Evolutionary conservation across 2,113 vertebrate genomes (phyloP), one percentile per base, ranked within the genome.

Genomic region (Sakesphorus luctuosus): DNA sequence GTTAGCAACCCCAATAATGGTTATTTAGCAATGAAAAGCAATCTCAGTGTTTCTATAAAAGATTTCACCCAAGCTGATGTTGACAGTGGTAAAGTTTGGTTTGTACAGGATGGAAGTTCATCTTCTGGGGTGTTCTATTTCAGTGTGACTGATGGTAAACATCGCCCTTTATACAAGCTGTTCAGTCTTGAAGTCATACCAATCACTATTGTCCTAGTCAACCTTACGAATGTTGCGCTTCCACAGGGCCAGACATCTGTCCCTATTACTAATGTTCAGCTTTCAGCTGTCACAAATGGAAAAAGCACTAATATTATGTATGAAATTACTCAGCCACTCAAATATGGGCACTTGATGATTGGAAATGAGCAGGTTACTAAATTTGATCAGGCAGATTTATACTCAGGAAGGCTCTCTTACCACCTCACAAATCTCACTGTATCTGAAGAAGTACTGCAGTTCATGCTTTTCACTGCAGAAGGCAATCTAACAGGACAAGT

Each of bases 91-190:
- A 93, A 96, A 28, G 62, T 99, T n/a, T 98, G 97, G 97, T 99
- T 99, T 93, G 69, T 99, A 68, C 98, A 99, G 29, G 99, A 99
- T 83, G 98, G 99, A 94, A 98, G 98, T 82, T 91, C 98, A 6
- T 96, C 92, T 21, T 99, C 99, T 14, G 98, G 98, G 6, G 98
- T 98, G 8, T 99, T 99, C 93, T 99, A 99, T 97, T 99, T 99
- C 79, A 99, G 98, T 13, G 98, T 99, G 77, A 99, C 98, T 3
- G 99, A 99, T 84, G 99, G 99, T 29, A 97, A 98, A 53, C 99
- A 99, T 77, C 96, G 96, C 55, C 99, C 99, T 13, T 96, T 99
- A 63, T 99, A 99, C 95, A 99, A 99, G 96, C 98, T 99, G 3
- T 99, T 99, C 74, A 98, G 98, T 88, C 87, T 99, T 72, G 98